Evolutionary conservation across 2,797 vertebrate genomes (phyloP), one percentile per base, ranked within the genome.

Genomic region (Malurus leucopterus): DNA sequence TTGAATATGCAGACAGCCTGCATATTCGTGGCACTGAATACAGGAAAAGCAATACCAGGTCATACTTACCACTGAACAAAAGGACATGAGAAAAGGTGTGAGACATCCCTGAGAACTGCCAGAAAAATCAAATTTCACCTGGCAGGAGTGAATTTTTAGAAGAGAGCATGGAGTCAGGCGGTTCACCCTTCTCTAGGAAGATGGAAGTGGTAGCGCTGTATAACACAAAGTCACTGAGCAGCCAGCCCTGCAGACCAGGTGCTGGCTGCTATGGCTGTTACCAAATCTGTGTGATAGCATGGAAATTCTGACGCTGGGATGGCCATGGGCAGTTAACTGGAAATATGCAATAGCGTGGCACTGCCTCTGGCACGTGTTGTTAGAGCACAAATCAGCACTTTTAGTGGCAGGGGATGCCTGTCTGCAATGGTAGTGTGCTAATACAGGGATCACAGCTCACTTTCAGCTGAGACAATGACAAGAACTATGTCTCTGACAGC

Each of bases 1-100:
- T n/a, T n/a, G n/a, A n/a, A n/a, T n/a, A n/a, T n/a, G n/a, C n/a
- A n/a, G n/a, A n/a, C n/a, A n/a, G n/a, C n/a, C n/a, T n/a, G n/a
- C n/a, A n/a, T n/a, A n/a, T n/a, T n/a, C n/a, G n/a, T 30, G 34
- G 44, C 16, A 30, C n/a, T 23, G 5, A 21, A 6, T 44, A 40
- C 7, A 49, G 24, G 38, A 46, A 8, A 74, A 77, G 8, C 36
- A 58, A 29, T 55, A 36, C 9, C 32, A 23, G 6, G 15, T 75
- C 22, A 13, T 36, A 54, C 7, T 16, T 43, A 30, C 8, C 2
- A 1, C 36, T 61, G 54, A 68, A n/a, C 0, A 0, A 83, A 70
- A 58, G 8, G 26, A 51, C 61, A 21, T 57, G 18, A 51, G 30
- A 79, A 55, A 0, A 7, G 20, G 10, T 44, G 21, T 63, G 30